Conservation (phyloP, 2,113 vertebrate genomes). For the Ageneiosus marmoratus region DNA sequence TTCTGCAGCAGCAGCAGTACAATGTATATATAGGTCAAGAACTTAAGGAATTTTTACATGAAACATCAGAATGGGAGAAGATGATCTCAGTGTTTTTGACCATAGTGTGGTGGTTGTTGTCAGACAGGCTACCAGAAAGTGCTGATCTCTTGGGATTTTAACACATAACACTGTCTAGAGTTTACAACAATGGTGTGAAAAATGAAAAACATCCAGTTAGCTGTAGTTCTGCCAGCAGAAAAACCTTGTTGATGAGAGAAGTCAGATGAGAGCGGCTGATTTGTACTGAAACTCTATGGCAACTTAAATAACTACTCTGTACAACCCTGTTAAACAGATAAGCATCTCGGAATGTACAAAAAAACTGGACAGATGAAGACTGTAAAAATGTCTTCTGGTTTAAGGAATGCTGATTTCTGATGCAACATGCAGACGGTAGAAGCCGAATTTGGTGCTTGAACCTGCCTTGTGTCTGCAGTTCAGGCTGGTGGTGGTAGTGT, state of each 20-base stretch:
- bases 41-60: not conserved
- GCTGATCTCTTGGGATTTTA: not conserved
- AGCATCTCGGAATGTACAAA: not conserved
- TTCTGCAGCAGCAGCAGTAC: not conserved
- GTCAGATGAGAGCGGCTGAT: not conserved
- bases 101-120: not conserved
- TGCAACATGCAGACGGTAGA: not conserved
- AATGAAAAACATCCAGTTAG: not conserved
- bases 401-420: not conserved
- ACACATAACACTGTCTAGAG: not conserved
- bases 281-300: not conserved
- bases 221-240: not conserved
- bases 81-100: not conserved
- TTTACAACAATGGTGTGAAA: slow-evolving; percentile 6
- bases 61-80: not conserved
- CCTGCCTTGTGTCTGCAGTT: not conserved
- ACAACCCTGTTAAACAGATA: not conserved
- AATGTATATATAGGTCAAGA: not conserved
- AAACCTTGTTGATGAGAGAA: not conserved
- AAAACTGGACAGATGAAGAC: not conserved
- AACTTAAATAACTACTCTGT: not conserved
- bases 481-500: not conserved
- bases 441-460: not conserved
- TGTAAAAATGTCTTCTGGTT: not conserved
- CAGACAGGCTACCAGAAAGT: not conserved